Base-by-base conservation (phyloP, 2,797 vertebrate genomes). In the Schizothorax lantsangensis region DNA sequence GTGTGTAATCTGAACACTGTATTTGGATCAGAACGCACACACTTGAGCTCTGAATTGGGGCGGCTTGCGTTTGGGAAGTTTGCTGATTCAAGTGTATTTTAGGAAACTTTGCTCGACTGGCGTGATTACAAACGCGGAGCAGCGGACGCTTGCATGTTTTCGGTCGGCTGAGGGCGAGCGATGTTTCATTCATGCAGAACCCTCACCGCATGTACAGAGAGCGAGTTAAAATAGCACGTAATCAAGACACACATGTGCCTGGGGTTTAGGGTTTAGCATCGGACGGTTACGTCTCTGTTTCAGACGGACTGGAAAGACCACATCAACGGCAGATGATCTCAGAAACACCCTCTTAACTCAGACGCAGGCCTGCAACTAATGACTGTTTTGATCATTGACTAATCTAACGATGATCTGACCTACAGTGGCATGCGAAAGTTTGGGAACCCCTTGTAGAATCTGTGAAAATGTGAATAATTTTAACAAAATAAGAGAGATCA, bases 21-120 rank as follows among this genome's bases (percentile, higher is more conserved):
- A 49, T 81, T 66, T 49, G 79, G 59, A 81, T 66, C 69, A 15
- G 52, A 54, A 64, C 77, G 11, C 47, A 79, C 73, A 79, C 77
- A 45, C 59, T 47, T 7, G 17, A 69, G 45, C 38, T 43, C 52
- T 54, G 62, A 69, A 78, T 69, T 54, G 54, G 54, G 80, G 36
- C 12, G 12, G 64, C 80, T n/a, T 52, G 79, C 26, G 6, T 79
- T 79, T 3, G 11, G 57, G 86, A 79, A 79, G 62, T 64, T 43
- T 80, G 83, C 17, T 80, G 80, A 69, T 69, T 81, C 64, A n/a
- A 52, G 86, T 84, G 74, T 84, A 84, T 87, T 87, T 84, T 85
- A 78, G 83, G 78, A 69, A 40, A 40, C 45, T 81, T 81, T 23
- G 49, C 57, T 84, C 30, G 36, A 17, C 49, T 85, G 45, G 5